A percentile compares a stretch with the other conserved stretches of the same genome.
These are phyloP conservation scores for Eulithis testata DNA, from an alignment of 2,888 invertebrate species.

Conservation along the genomic window DNA sequence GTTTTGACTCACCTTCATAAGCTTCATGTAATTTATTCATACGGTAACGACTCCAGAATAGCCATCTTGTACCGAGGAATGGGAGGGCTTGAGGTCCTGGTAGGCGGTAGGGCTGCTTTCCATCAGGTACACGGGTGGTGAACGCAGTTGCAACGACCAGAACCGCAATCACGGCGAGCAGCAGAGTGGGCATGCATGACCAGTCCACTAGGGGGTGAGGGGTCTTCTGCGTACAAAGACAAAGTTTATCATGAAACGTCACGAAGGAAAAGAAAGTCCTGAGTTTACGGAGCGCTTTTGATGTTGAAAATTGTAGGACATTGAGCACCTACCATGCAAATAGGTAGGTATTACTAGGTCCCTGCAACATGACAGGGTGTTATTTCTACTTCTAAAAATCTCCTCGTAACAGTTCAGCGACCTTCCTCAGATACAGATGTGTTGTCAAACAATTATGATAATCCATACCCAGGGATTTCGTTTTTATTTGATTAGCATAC, in stretches of 20 bases:
- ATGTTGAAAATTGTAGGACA: not conserved
- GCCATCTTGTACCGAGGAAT: conserved; percentile 92
- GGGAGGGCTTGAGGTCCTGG: conserved; percentile 91
- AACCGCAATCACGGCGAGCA: conserved; percentile 63
- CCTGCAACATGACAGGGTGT: not conserved
- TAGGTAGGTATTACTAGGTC: too few species aligned
- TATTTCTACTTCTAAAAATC: not conserved
- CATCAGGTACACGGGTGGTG: conserved; percentile 56
- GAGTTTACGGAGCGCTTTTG: not conserved
- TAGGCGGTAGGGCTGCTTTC: conserved; percentile 68
- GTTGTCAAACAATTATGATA: conserved; percentile 29
- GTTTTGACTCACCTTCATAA: conserved; percentile 86
- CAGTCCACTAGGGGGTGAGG: conserved; percentile 73
- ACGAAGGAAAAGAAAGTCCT: not conserved
- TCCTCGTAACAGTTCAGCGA: conserved; percentile 25
- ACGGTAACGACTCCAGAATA: conserved; percentile 88
- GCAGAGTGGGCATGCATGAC: conserved; percentile 73
- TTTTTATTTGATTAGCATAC: conserved; percentile 29
- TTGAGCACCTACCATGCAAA: too few species aligned
- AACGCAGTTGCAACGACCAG: conserved; percentile 64
- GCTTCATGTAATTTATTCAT: conserved; percentile 91
- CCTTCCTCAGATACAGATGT: conserved; percentile 14
- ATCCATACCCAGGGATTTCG: conserved; percentile 27
- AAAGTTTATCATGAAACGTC: not conserved
- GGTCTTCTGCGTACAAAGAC: conserved; percentile 57